A percentile compares a stretch with the other conserved stretches of the same genome.
Conservation (phyloP, 2,797 vertebrate species). For the Chiropotes sagulatus region DNA sequence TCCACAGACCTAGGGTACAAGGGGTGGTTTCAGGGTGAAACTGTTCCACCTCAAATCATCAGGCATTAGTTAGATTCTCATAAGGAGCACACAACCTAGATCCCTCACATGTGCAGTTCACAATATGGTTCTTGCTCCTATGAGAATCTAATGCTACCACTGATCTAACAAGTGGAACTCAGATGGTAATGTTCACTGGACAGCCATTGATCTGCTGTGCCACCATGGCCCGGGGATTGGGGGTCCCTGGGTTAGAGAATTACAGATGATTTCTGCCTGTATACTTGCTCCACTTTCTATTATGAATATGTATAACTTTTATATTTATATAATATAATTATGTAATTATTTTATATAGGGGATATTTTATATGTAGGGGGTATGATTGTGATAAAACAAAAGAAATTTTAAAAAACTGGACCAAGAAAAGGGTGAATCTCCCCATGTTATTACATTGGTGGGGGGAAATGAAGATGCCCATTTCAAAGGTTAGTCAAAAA, state of each 20-base stretch:
- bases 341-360: neutral
- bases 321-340: neutral
- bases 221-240: accelerated
- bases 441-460: neutral
- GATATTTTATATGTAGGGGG: neutral
- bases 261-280: neutral
- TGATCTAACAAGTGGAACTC: neutral
- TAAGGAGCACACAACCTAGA: neutral
- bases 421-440: neutral
- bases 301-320: neutral
- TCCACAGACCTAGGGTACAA: neutral
- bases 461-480: neutral
- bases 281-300: neutral
- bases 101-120: neutral
- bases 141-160: neutral
- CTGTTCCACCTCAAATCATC: neutral
- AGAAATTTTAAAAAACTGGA: neutral
- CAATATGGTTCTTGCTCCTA: neutral
- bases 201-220: neutral
- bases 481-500: neutral
- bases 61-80: neutral
- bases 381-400: neutral
- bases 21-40: neutral
- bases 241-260: neutral
- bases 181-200: neutral